Evolutionary conservation across 2,888 invertebrate species (phyloP).

Genomic region (Sthenelais limicola): DNA sequence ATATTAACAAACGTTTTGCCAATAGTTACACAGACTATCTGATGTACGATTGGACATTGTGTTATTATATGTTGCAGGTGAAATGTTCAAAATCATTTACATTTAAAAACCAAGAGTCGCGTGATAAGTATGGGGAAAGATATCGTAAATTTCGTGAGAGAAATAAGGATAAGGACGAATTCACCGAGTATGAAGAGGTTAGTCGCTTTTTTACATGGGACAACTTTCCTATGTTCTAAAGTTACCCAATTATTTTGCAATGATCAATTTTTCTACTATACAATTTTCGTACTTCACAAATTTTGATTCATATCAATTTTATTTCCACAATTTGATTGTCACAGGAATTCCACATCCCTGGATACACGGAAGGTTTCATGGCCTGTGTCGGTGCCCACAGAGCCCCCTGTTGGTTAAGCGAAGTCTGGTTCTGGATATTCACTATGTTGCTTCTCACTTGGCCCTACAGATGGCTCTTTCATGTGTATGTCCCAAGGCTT

Average conservation of each 20-base stretch:
- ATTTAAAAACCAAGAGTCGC: background rate
- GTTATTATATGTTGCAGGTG: background rate
- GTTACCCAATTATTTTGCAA: too few species aligned
- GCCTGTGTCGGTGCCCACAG: background rate
- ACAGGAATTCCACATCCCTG: background rate
- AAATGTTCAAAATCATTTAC: background rate
- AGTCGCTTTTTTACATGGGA: background rate
- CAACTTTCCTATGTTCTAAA: background rate
- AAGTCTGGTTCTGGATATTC: conserved; percentile 10
- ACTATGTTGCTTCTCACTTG: conserved; percentile 34
- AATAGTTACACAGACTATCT: too few species aligned
- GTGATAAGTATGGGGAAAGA: background rate
- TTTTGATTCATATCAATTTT: too few species aligned
- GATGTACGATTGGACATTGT: too few species aligned
- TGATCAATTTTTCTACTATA: too few species aligned
- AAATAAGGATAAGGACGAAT: conserved; percentile 1
- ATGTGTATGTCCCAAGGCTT: background rate
- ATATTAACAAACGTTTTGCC: too few species aligned
- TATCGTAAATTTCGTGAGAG: background rate
- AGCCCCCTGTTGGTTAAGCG: conserved; percentile 14
- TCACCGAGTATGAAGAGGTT: conserved; percentile 5
- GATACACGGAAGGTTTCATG: background rate
- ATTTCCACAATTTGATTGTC: background rate
- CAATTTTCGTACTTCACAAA: too few species aligned
- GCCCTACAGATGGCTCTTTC: conserved; percentile 27